Conservation (phyloP, 1,140 invertebrate species). For the Zaprionus inermis region DNA sequence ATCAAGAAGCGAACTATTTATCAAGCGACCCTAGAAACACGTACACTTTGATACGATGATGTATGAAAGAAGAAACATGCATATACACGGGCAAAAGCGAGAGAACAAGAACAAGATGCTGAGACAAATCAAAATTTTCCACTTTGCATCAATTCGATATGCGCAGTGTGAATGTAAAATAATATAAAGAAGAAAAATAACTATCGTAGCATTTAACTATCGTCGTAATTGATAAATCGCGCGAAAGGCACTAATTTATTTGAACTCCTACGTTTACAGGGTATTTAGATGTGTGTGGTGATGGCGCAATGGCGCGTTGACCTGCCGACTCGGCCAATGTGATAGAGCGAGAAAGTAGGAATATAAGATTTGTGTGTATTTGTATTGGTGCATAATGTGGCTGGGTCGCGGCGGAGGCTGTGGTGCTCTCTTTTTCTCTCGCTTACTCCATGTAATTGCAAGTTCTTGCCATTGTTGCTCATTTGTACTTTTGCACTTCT, state of each 20-base stretch:
- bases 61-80: background rate
- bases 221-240: background rate
- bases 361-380: constrained; percentile 1
- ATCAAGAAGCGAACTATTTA: constrained; percentile 51
- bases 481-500: background rate
- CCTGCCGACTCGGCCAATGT: background rate
- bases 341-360: background rate
- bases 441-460: background rate
- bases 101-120: background rate
- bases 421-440: background rate
- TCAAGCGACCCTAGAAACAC: constrained; percentile 50
- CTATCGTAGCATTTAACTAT: too few species aligned
- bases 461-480: background rate
- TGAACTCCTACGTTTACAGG: background rate
- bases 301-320: background rate
- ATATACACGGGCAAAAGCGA: background rate
- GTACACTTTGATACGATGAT: constrained; percentile 67
- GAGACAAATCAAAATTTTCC: background rate
- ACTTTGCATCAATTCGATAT: constrained; percentile 6
- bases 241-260: background rate
- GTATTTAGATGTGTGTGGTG: background rate
- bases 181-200: too few species aligned
- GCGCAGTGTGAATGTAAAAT: background rate
- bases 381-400: constrained; percentile 2
- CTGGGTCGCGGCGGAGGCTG: background rate